Evolutionary conservation across 1,140 invertebrate genomes (phyloP).

Genomic region (Dendroctonus valens): DNA sequence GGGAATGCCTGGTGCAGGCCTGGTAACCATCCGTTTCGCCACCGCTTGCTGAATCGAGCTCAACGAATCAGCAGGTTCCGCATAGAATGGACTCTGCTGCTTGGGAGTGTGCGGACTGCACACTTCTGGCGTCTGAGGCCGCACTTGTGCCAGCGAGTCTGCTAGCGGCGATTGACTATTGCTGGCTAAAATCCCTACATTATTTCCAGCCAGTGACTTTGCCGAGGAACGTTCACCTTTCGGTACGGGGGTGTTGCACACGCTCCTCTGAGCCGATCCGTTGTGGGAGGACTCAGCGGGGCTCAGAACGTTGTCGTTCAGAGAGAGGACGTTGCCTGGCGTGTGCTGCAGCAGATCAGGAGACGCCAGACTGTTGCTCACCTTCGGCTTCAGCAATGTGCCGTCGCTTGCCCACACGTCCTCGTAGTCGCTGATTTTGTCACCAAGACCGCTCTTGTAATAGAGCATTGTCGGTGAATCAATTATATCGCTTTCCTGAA

Average conservation of each 20-base stretch:
- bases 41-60: conserved; percentile 53
- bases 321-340: conserved; percentile 49
- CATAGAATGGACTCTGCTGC: conserved; percentile 85
- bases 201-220: conserved; percentile 28
- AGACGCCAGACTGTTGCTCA: conserved; percentile 39
- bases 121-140: conserved; percentile 16
- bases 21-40: conserved; percentile 37
- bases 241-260: conserved; percentile 41
- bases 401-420: conserved; percentile 84
- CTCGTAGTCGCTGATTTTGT: conserved; percentile 94
- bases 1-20: conserved; percentile 39
- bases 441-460: conserved; percentile 80
- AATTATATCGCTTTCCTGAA: conserved; percentile 76
- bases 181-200: conserved; percentile 17
- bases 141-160: conserved; percentile 9
- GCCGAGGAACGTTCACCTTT: conserved; percentile 11
- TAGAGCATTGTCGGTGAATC: conserved; percentile 75
- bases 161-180: conserved; percentile 33
- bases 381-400: conserved; percentile 46
- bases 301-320: conserved; percentile 58
- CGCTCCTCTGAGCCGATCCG: conserved; percentile 38
- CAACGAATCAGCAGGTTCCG: conserved; percentile 86
- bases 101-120: conserved; percentile 48
- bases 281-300: conserved; percentile 50
- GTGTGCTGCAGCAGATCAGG: conserved; percentile 47